Percentiles rank a stretch among this genome's conserved stretches.
Conservation (phyloP, 2,888 invertebrate species). For the Drosophila glabriapex region DNA sequence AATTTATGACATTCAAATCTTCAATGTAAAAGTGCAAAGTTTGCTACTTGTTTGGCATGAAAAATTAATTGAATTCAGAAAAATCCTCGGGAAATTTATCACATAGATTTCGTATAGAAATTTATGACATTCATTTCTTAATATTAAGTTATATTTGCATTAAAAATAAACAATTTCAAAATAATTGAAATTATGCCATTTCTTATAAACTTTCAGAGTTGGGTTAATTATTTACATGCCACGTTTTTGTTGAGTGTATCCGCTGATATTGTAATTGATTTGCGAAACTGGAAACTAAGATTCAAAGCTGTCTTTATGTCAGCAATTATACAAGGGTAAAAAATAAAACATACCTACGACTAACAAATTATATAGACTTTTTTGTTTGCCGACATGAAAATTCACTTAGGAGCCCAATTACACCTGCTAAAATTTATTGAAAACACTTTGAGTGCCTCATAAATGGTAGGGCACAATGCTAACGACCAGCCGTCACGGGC, state of each 20-base stretch:
- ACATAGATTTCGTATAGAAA: neutral
- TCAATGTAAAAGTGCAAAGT: neutral
- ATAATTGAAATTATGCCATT: neutral
- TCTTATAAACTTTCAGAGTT: neutral
- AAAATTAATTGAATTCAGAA: neutral
- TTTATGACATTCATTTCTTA: neutral
- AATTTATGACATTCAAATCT: neutral
- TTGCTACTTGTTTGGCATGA: neutral
- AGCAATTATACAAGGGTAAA: neutral
- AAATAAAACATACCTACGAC: neutral
- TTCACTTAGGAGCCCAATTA: constrained; percentile 60
- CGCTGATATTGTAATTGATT: neutral
- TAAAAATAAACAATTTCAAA: neutral
- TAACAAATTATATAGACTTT: neutral
- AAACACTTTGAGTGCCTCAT: constrained; percentile 45
- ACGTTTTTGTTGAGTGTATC: neutral
- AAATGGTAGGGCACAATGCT: constrained; percentile 51
- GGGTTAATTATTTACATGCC: neutral
- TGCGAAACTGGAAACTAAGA: neutral
- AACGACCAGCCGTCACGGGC: constrained; percentile 47
- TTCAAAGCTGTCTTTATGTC: neutral
- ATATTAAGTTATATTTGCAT: neutral
- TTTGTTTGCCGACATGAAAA: constrained; percentile 52
- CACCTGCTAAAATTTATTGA: constrained; percentile 61
- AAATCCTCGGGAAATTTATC: neutral